phyloP scores from a whole-genome alignment of 2,113 vertebrate species.

The Sturnus vulgaris region DNA sequence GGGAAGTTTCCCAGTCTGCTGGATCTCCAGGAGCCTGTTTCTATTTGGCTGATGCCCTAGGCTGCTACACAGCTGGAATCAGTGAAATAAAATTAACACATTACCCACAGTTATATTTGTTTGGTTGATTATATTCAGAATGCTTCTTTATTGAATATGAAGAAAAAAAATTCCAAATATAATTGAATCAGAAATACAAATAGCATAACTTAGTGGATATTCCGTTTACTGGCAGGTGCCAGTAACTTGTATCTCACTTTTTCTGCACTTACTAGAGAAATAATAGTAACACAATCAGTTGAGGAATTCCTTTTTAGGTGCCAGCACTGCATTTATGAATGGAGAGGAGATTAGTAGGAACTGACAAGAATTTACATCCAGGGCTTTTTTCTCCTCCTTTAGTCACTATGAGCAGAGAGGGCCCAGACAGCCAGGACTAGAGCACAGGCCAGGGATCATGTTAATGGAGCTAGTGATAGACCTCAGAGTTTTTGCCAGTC shows the following conservation, averaged over 20 bases:
- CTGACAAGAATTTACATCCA: not conserved
- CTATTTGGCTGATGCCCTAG: not conserved
- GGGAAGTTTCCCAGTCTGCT: not conserved
- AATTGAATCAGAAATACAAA: not conserved
- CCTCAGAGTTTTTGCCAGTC: not conserved
- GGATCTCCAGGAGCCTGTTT: not conserved
- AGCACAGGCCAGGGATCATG: not conserved
- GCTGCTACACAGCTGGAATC: not conserved
- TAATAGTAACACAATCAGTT: not conserved
- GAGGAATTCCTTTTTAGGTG: not conserved
- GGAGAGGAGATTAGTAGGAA: not conserved
- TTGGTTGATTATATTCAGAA: not conserved
- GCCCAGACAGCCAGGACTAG: not conserved
- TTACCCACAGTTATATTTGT: not conserved
- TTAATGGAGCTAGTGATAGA: not conserved
- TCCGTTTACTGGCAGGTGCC: not conserved
- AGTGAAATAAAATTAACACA: not conserved
- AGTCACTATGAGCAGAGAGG: not conserved
- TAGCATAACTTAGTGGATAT: not conserved
- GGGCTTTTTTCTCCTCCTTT: not conserved
- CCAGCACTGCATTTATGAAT: not conserved
- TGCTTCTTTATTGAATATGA: not conserved
- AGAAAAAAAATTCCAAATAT: not conserved
- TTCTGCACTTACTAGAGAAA: not conserved
- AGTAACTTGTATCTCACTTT: not conserved